These are phyloP conservation scores for Rhabdomys dilectus DNA, from an alignment of 2,113 vertebrate species.

Conservation along the genomic window DNA sequence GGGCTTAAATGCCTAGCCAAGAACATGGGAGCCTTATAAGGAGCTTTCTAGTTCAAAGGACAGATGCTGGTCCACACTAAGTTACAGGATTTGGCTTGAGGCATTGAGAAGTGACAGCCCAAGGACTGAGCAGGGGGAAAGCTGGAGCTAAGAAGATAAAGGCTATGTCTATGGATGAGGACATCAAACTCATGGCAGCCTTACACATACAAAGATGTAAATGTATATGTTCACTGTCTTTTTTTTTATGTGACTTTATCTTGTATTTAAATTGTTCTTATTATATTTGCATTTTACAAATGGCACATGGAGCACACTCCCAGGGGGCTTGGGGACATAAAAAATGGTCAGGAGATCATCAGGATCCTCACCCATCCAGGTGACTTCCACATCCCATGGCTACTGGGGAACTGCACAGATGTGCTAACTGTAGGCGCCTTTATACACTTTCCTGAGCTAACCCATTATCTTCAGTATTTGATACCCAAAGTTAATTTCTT, in stretches of 20 bases:
- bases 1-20: neutral
- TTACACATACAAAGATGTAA: no score
- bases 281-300: neutral
- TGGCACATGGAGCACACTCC: neutral
- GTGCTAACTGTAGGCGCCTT: neutral
- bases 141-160: neutral
- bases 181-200: neutral
- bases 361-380: neutral
- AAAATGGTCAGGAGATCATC: neutral
- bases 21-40: neutral
- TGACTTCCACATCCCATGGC: accelerated
- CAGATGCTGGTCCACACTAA: neutral
- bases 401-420: neutral
- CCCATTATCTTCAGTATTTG: neutral
- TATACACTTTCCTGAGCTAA: neutral
- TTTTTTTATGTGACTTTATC: neutral
- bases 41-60: neutral
- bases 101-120: neutral
- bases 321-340: neutral
- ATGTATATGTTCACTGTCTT: neutral
- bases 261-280: neutral
- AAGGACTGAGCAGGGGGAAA: neutral
- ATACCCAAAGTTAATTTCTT: neutral
- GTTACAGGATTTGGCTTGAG: neutral
- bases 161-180: no score